Conservation (phyloP, 2,888 invertebrate genomes). For the Phymatocera aterrima region DNA sequence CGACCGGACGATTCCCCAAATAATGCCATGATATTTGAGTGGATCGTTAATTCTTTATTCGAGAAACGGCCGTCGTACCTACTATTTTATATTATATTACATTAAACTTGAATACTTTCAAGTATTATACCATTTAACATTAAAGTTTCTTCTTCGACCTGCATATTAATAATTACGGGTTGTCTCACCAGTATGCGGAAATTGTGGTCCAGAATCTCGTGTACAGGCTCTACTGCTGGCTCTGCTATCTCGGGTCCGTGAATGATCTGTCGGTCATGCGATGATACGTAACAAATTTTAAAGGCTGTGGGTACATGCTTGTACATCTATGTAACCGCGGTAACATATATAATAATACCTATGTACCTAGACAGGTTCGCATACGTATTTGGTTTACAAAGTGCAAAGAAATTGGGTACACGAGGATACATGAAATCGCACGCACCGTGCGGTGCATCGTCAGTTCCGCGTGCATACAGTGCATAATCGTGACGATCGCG, state of each 20-base stretch:
- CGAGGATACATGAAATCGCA: too few relatives aligned
- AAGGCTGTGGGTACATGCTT: constrained; percentile 2
- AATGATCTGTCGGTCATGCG: constrained; percentile 47
- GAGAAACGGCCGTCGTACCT: neutral
- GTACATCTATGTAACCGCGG: neutral
- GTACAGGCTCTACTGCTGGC: too few relatives aligned
- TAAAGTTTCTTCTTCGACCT: constrained; percentile 38
- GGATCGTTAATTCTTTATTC: too few relatives aligned
- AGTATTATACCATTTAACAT: neutral
- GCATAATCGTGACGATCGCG: too few relatives aligned
- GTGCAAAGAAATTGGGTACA: constrained; percentile 10
- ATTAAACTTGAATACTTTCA: too few relatives aligned
- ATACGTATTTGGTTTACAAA: too few relatives aligned
- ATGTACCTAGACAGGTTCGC: neutral
- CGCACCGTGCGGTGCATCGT: too few relatives aligned
- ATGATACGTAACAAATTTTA: constrained; percentile 41
- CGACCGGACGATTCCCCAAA: too few relatives aligned
- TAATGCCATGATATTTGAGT: too few relatives aligned
- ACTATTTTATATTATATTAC: neutral
- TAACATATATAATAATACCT: neutral
- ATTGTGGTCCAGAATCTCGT: constrained; percentile 50
- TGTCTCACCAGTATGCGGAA: constrained; percentile 47
- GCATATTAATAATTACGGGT: constrained; percentile 34
- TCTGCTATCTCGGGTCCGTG: too few relatives aligned
- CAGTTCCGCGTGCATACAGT: too few relatives aligned